Evolutionary conservation across 2,113 vertebrate species (phyloP), one percentile per base, ranked within the genome.

Genomic region (Cynoglossus semilaevis): DNA sequence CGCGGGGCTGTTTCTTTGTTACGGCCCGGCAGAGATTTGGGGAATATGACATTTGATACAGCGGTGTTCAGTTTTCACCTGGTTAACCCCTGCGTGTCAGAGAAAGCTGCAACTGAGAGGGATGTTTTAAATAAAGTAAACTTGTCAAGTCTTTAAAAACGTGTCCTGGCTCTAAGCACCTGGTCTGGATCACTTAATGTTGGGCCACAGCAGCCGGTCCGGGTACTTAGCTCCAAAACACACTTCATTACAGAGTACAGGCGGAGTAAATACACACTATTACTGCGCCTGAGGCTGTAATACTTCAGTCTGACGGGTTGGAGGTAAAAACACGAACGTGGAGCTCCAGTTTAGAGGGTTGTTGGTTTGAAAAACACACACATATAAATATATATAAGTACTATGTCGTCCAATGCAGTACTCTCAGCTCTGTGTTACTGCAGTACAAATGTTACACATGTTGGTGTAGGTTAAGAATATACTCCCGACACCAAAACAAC

Each of bases 201-300:
- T 12, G 62, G 58, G 55, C 59, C 68, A 55, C 43, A 67, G 51
- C 56, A 46, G 41, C 47, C 36, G 72, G 51, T 58, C 69, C 73
- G 63, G 63, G 72, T 76, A 74, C 80, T 86, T 82, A 78, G 60
- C 53, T 74, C 67, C 74, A 54, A 82, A 79, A 76, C 45, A 57
- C 69, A 67, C 81, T 74, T 90, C 86, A 91, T 91, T 90, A 90
- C 74, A 90, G 86, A 86, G 80, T 55, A 49, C 69, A 62, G 69
- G 51, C 40, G 47, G 61, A 72, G 55, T 82, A 86, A 88, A 84
- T 85, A 70, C 87, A 85, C 85, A 81, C 58, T 55, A 90, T 90
- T 88, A 90, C 79, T 65, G 59, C 58, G 82, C 76, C 66, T 45
- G 77, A 34, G 80, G 83, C 87, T 76, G 50, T 86, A 88, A 89